Evolutionary conservation across 2,888 invertebrate species (phyloP), one percentile per base, ranked within the genome.

Genomic region (Drosophila robusta): DNA sequence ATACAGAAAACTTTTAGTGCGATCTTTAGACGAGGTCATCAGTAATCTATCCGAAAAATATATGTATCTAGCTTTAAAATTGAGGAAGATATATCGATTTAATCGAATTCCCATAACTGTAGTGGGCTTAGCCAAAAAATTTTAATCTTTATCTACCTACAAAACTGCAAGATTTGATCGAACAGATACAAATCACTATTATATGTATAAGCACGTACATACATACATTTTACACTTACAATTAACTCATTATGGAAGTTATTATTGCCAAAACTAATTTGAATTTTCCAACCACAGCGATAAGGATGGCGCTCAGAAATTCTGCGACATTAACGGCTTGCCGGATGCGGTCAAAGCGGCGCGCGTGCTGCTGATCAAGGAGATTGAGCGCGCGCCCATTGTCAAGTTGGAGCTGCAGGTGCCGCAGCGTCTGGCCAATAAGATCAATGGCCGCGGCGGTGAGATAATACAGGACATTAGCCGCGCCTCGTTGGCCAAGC

Each of bases 381-480:
- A 95, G 54, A 92, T 93, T 1, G 95, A 95, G 80, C 95, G 96
- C 80, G 95, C 96, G 0, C 90, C 94, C 0, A 93, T 96, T 34
- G 93, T 95, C 34, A 94, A 94, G n/a, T 94, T 95, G 54, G 95
- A 94, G 70, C 93, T 96, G 46, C 93, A 92, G 64, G 95, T 97
- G 1, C 95, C 97, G 0, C 92, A 93, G 51, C 94, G 93, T 90
- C 93, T 95, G 24, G 94, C 95, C 52, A 95, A 95, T 1, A 94
- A 94, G 87, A 95, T 98, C 54, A 96, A 97, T 82, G 97, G 94
- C 92, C 93, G 94, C 51, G 94, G 95, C 54, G 97, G 97, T 0
- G 95, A 95, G 56, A 94, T 93, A 44, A 94, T 97, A 54, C 94
- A 94, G 52, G 93, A 95, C 46, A 96, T 98, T 58, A 95, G 95